Base-by-base conservation (phyloP, 1,140 invertebrate species). In the Drosophila orosa region DNA sequence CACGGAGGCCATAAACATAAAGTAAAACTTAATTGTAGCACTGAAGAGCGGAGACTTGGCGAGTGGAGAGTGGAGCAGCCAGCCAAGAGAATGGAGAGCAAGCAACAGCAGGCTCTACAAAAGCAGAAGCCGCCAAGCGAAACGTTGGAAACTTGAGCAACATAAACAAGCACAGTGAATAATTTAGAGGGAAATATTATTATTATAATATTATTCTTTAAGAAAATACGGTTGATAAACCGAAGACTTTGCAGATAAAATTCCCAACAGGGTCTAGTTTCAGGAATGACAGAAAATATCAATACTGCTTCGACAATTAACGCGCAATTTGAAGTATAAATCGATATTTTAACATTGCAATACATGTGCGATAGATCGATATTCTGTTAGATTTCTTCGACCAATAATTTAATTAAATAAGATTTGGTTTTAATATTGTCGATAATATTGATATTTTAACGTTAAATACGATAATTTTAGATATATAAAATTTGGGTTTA, bases 1-100 rank as follows among this genome's bases (percentile, higher is more conserved):
- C 62, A 80, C 68, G 69, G 80, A 72, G 78, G 80, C 80, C 69
- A 80, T 85, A 90, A 90, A 74, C 78, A 89, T 90, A 89, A 90
- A 90, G 84, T 90, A 85, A 84, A 85, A 89, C 85, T 90, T 85
- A 89, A 90, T 89, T 89, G 85, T 90, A 89, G 61, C 85, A 89
- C 44, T 42, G 59, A 63, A 58, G 44, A 74, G 74, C 47, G 65
- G 44, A 82, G 78, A 74, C 55, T 62, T 50, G 65, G 44, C 74
- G 74, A 71, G 68, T 62, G 50, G 67, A 52, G 60, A 63, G 60
- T 60, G 65, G 63, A 55, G 44, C 19, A 50, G 44, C 31, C 13
- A 83, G 71, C 52, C n/a, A 39, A 66, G 78, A 72, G 50, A 57
- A 55, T 44, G 63, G 68, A 68, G 47, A 62, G 66, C 44, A 62